A percentile compares a stretch with the other conserved stretches of the same genome.
Conservation (phyloP, 2,797 vertebrate species). For the Selene dorsalis region DNA sequence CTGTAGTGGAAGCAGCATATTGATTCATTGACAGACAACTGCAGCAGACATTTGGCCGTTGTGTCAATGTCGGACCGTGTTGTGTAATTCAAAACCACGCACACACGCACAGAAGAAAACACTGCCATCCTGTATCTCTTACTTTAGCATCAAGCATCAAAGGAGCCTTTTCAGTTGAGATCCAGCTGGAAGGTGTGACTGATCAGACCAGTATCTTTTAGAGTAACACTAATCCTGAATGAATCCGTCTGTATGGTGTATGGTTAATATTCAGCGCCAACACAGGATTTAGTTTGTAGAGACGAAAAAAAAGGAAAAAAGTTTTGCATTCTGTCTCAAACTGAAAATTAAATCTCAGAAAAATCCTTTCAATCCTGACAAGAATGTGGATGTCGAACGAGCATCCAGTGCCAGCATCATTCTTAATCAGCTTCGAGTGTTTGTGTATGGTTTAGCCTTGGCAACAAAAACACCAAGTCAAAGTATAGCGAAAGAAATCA, state of each 20-base stretch:
- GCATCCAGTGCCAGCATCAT: neutral
- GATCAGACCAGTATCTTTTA: conserved; percentile 15
- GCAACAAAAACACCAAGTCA: neutral
- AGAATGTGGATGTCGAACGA: neutral
- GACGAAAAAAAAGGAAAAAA: neutral
- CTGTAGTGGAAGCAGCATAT: neutral
- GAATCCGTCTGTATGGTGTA: conserved; percentile 1
- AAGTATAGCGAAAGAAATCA: neutral
- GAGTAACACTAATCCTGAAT: neutral
- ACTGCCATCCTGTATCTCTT: conserved; percentile 3
- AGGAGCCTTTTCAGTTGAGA: conserved; percentile 26
- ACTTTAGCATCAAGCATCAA: conserved; percentile 11
- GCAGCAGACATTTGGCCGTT: conserved; percentile 2
- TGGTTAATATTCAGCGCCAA: neutral
- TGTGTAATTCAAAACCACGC: conserved; percentile 35
- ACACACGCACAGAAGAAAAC: conserved; percentile 15
- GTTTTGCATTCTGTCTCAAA: neutral
- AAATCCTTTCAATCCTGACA: neutral
- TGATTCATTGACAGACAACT: conserved; percentile 5
- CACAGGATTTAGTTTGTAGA: neutral
- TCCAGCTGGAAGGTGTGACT: conserved; percentile 26
- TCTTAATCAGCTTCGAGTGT: too few species aligned
- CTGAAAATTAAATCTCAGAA: neutral
- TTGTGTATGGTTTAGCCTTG: neutral
- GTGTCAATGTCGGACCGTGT: conserved; percentile 8